A percentile compares a stretch with the other conserved stretches of the same genome.
phyloP scores from a whole-genome alignment of 1,140 invertebrate species.

The Caenorhabditis inopinata region DNA sequence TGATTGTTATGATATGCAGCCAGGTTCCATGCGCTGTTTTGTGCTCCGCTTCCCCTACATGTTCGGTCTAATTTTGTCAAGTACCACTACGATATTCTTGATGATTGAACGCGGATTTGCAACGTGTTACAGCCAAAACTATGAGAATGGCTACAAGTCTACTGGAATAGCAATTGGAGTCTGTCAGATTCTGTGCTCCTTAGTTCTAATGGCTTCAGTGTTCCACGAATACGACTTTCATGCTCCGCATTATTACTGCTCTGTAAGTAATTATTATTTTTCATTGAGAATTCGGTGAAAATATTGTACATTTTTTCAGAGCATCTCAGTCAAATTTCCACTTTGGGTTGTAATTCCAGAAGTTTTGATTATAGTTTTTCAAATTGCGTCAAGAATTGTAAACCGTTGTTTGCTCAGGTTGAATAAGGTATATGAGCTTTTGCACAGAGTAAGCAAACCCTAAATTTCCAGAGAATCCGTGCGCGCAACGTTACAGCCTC shows the following conservation, averaged over 20 bases:
- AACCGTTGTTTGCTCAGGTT: neutral
- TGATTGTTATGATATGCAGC: conserved; percentile 12
- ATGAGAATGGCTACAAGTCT: neutral
- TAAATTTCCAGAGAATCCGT: neutral
- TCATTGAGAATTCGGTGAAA: neutral
- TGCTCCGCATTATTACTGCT: conserved; percentile 17
- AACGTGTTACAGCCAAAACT: neutral
- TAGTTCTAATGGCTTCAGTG: neutral
- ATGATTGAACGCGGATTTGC: conserved; percentile 19
- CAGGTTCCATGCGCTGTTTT: neutral
- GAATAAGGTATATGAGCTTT: neutral
- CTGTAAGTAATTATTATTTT: neutral
- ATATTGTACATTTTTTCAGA: neutral
- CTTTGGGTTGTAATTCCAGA: conserved; percentile 9
- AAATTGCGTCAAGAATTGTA: neutral
- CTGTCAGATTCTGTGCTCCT: neutral
- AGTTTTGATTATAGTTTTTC: neutral
- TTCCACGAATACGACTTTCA: conserved; percentile 21
- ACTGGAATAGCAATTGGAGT: neutral
- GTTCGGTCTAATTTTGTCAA: neutral
- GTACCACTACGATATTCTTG: neutral
- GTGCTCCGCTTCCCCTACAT: neutral
- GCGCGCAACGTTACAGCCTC: neutral
- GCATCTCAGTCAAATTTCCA: conserved; percentile 9
- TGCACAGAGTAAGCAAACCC: too few species aligned